Conservation (phyloP, 1,140 invertebrate species). For the Cyphomyrmex costatus region DNA sequence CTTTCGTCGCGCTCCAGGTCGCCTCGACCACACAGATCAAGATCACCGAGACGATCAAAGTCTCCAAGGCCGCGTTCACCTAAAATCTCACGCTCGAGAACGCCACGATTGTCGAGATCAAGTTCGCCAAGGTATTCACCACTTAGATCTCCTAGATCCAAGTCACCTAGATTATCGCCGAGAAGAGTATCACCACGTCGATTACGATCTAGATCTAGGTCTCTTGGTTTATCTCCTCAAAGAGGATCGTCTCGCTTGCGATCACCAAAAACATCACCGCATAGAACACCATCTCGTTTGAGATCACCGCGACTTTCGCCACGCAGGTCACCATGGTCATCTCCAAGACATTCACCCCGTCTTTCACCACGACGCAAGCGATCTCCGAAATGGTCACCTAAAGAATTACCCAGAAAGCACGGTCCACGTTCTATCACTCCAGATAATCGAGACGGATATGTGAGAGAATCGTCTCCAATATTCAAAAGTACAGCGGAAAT, state of each 20-base stretch:
- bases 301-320: constrained; percentile 76
- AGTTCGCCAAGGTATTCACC: constrained; percentile 71
- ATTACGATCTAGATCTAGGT: constrained; percentile 68
- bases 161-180: constrained; percentile 73
- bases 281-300: constrained; percentile 61
- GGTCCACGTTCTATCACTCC: constrained; percentile 68
- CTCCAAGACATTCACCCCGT: constrained; percentile 77
- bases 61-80: constrained; percentile 57
- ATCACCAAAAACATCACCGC: constrained; percentile 74
- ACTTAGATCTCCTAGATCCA: constrained; percentile 67
- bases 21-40: constrained; percentile 65
- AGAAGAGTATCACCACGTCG: constrained; percentile 66
- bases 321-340: constrained; percentile 80
- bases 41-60: constrained; percentile 73
- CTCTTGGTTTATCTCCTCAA: constrained; percentile 71
- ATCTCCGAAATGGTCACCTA: constrained; percentile 76
- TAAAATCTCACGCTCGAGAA: constrained; percentile 69
- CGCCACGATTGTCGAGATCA: constrained; percentile 66
- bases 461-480: constrained; percentile 64
- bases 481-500: constrained; percentile 64
- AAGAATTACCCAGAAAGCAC: constrained; percentile 71
- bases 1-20: constrained; percentile 70
- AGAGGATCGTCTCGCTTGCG: constrained; percentile 63
- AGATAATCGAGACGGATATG: constrained; percentile 61
- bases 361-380: constrained; percentile 74